Evolutionary conservation across 2,888 invertebrate genomes (phyloP).

Genomic region (Rhaphigaster nebulosa): DNA sequence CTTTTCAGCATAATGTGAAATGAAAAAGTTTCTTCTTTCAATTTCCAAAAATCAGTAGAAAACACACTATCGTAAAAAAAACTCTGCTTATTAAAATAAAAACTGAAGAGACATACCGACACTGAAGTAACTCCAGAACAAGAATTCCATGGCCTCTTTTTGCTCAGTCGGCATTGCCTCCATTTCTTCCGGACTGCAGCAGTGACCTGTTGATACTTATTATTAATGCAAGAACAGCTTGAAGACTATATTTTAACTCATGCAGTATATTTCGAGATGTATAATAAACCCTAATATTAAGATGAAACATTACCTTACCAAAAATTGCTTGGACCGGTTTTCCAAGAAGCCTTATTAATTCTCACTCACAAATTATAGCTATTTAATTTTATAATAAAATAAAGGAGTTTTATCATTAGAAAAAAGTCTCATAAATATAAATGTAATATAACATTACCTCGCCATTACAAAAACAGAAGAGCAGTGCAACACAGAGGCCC

Average conservation of each 20-base stretch:
- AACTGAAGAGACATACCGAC: constrained; percentile 64
- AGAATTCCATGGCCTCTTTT: constrained; percentile 66
- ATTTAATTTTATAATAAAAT: background rate
- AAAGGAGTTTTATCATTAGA: background rate
- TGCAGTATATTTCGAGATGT: background rate
- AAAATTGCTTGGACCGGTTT: background rate
- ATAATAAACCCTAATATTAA: background rate
- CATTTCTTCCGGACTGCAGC: constrained; percentile 66
- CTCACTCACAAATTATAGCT: background rate
- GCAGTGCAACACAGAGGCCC: constrained; percentile 91
- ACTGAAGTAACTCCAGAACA: constrained; percentile 66
- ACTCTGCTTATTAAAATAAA: background rate
- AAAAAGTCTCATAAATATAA: background rate
- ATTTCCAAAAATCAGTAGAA: background rate
- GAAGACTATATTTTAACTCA: background rate
- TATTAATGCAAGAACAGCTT: background rate
- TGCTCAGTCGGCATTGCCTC: constrained; percentile 66
- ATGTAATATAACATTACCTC: constrained; percentile 77
- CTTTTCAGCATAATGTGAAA: background rate
- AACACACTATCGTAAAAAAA: background rate
- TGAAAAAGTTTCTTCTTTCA: background rate
- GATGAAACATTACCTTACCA: background rate
- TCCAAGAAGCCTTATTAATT: background rate
- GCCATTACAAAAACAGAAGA: constrained; percentile 95
- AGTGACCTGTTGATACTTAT: constrained; percentile 64